These are phyloP conservation scores for Drosophila colorata DNA, from an alignment of 2,888 invertebrate genomes.

Conservation along the genomic window DNA sequence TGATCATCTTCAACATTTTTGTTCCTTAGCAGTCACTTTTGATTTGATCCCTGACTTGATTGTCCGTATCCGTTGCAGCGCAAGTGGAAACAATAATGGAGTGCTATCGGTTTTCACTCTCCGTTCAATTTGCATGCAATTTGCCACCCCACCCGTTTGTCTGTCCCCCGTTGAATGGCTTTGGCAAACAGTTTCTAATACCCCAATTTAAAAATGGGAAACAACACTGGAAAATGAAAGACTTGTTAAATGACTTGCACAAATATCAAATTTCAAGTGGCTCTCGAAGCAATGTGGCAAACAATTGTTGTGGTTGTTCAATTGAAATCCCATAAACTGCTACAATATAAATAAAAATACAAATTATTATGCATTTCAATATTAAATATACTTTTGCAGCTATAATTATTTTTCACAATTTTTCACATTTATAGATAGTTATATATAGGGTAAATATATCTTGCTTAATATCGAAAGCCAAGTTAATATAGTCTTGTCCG, in stretches of 20 bases:
- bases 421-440: too few relatives aligned
- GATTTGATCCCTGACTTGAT: neutral
- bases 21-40: neutral
- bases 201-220: neutral
- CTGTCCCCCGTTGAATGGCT: neutral
- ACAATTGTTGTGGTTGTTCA: constrained; percentile 3
- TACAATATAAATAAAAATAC: neutral
- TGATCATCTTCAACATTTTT: neutral
- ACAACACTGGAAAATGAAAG: neutral
- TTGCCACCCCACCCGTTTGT: neutral
- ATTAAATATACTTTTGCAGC: neutral
- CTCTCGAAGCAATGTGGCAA: constrained; percentile 2
- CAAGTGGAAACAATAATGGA: neutral
- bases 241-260: constrained; percentile 3
- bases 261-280: constrained; percentile 9
- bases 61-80: neutral
- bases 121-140: constrained; percentile 1
- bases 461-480: too few relatives aligned
- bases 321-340: constrained; percentile 11
- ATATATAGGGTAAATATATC: too few relatives aligned
- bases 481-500: too few relatives aligned
- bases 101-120: neutral
- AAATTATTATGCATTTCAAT: neutral
- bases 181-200: neutral
- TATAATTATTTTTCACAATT: too few relatives aligned